phyloP scores from a whole-genome alignment of 92 coral and sea anemone species.

The Meandrina meandrites region DNA sequence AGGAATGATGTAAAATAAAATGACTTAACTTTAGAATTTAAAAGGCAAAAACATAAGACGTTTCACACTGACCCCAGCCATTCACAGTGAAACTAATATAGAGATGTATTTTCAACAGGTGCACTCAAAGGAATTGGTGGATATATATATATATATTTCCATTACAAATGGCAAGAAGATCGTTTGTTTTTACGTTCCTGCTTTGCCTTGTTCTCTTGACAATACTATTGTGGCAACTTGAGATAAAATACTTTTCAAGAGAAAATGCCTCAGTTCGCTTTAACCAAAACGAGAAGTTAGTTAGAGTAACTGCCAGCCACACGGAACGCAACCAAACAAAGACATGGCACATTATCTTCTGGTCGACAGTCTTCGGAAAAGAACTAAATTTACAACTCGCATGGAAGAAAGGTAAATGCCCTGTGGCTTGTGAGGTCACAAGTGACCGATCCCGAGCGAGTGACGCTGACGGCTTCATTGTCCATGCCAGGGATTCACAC shows the following conservation, averaged over 20 bases:
- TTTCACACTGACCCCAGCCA: neutral
- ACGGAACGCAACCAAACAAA: neutral
- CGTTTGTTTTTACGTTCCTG: neutral
- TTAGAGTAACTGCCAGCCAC: neutral
- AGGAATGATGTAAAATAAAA: too few species aligned
- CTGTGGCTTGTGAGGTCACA: conserved; percentile 61
- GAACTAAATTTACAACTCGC: neutral
- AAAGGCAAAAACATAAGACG: too few species aligned
- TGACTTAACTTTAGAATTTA: too few species aligned
- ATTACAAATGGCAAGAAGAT: neutral
- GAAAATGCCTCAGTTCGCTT: neutral
- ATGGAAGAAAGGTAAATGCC: conserved; percentile 28
- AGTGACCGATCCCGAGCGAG: conserved; percentile 13
- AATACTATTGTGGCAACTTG: neutral
- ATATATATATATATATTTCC: neutral
- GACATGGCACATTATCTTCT: neutral
- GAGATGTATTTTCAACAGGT: neutral
- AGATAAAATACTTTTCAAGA: neutral
- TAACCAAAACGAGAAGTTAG: neutral
- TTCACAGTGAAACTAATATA: neutral
- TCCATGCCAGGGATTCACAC: conserved; percentile 11
- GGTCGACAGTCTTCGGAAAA: neutral
- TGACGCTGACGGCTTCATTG: conserved; percentile 35
- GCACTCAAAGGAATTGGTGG: neutral
- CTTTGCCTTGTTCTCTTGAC: neutral